Percentiles rank a stretch among this genome's conserved stretches.
Evolutionary conservation across 2,888 invertebrate genomes (phyloP).

Genomic region (Drosophila multiciliata): DNA sequence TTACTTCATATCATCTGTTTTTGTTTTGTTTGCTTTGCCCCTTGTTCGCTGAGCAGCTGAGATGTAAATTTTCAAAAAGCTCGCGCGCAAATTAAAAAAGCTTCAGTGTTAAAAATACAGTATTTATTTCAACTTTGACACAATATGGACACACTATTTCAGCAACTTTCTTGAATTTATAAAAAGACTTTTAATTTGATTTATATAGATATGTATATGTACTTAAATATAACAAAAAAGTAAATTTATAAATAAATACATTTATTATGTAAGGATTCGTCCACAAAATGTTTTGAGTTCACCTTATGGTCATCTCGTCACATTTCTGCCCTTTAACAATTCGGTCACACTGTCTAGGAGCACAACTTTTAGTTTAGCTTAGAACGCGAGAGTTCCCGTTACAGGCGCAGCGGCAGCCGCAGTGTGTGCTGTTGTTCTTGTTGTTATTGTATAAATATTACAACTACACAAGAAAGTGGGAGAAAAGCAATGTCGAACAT

Average conservation of each 20-base stretch:
- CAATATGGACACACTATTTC: conserved; percentile 12
- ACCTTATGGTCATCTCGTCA: not conserved
- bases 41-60: conserved; percentile 62
- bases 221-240: not conserved
- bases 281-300: conserved; percentile 1
- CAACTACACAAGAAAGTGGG: conserved; percentile 56
- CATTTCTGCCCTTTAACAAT: not conserved
- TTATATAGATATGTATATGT: conserved; percentile 2
- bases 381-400: conserved; percentile 69
- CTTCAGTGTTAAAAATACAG: conserved; percentile 45
- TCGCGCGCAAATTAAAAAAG: conserved; percentile 1
- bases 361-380: conserved; percentile 70
- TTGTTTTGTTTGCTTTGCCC: conserved; percentile 72
- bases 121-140: not conserved
- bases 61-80: conserved; percentile 26
- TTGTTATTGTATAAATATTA: conserved; percentile 59
- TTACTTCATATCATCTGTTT: conserved; percentile 50
- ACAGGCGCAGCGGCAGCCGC: conserved; percentile 52
- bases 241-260: too few species aligned
- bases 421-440: conserved; percentile 58
- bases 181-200: not conserved
- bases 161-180: not conserved
- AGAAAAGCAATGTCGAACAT: conserved; percentile 69
- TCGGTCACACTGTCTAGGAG: conserved; percentile 60
- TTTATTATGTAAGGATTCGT: not conserved